A percentile compares a stretch with the other conserved stretches of the same genome.
phyloP scores from a whole-genome alignment of 1,140 invertebrate genomes.

The Harlomillsia oculata region DNA sequence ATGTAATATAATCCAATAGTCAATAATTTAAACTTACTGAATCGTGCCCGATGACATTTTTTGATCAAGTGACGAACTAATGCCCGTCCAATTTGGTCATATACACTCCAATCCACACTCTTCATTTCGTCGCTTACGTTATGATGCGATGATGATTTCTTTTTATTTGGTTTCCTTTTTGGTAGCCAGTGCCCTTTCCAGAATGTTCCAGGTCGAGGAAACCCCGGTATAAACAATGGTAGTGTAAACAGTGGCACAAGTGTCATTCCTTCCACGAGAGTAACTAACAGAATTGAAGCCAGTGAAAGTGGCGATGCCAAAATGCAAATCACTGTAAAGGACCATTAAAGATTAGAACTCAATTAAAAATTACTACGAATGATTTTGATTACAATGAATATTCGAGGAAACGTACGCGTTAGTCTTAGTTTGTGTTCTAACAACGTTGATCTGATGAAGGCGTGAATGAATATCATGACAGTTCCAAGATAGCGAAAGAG shows the following conservation, averaged over 20 bases:
- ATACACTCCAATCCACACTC: slow-evolving; percentile 30
- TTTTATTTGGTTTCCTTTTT: slow-evolving; percentile 8
- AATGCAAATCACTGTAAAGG: slow-evolving; percentile 2
- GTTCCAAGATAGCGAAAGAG: slow-evolving; percentile 5
- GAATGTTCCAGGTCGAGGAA: slow-evolving; percentile 28
- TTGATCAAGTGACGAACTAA: slow-evolving; percentile 14
- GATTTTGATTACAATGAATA: neutral
- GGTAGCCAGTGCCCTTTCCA: slow-evolving; percentile 30
- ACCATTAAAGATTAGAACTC: neutral
- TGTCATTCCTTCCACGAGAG: slow-evolving; percentile 20
- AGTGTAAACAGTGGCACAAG: slow-evolving; percentile 31
- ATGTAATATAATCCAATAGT: neutral
- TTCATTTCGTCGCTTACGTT: slow-evolving; percentile 3
- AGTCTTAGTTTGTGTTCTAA: slow-evolving; percentile 13
- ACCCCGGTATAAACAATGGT: slow-evolving; percentile 28
- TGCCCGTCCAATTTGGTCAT: slow-evolving; percentile 16
- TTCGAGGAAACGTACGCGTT: neutral
- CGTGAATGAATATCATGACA: slow-evolving; percentile 15
- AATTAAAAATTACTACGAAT: neutral
- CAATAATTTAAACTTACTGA: slow-evolving; percentile 12
- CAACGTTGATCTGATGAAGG: slow-evolving; percentile 9
- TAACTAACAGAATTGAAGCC: slow-evolving; percentile 12
- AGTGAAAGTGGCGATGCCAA: slow-evolving; percentile 15
- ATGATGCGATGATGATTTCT: slow-evolving; percentile 4
- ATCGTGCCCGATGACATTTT: slow-evolving; percentile 8